A percentile compares a stretch with the other conserved stretches of the same genome.
Conservation (phyloP, 2,113 vertebrate species). For the Bettongia penicillata region DNA sequence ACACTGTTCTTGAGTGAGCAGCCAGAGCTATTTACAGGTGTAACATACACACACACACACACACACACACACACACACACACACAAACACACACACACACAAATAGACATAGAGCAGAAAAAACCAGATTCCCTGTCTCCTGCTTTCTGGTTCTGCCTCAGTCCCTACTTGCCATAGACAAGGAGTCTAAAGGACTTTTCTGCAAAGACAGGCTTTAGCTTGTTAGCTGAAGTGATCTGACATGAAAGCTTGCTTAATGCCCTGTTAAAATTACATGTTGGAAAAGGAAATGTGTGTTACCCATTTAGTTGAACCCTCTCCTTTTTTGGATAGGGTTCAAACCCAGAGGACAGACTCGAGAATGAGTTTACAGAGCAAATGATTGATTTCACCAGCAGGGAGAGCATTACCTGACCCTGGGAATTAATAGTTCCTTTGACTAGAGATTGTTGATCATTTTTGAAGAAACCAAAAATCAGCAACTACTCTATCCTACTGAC, state of each 20-base stretch:
- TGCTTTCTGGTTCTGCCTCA: background rate
- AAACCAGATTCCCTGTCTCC: background rate
- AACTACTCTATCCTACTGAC: background rate
- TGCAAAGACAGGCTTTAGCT: constrained; percentile 35
- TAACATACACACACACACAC: background rate
- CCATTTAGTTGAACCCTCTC: constrained; percentile 48
- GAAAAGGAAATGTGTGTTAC: constrained; percentile 63
- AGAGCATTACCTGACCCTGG: constrained; percentile 15
- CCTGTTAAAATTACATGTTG: constrained; percentile 52
- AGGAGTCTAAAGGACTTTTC: background rate
- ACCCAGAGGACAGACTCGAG: constrained; percentile 33
- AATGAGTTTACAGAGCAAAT: constrained; percentile 46
- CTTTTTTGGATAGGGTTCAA: constrained; percentile 62
- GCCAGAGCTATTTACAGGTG: constrained; percentile 2
- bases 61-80: background rate
- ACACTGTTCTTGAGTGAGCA: background rate
- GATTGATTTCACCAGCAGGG: constrained; percentile 59
- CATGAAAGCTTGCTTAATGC: constrained; percentile 16
- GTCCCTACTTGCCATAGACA: background rate
- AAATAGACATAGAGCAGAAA: background rate
- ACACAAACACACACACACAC: background rate
- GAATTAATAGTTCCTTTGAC: constrained; percentile 56
- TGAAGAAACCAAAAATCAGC: background rate
- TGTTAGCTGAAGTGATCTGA: background rate
- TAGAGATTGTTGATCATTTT: constrained; percentile 55